phyloP scores from a whole-genome alignment of 37 sponge, comb jelly and placozoan genomes.

The Ephydatia muelleri region DNA sequence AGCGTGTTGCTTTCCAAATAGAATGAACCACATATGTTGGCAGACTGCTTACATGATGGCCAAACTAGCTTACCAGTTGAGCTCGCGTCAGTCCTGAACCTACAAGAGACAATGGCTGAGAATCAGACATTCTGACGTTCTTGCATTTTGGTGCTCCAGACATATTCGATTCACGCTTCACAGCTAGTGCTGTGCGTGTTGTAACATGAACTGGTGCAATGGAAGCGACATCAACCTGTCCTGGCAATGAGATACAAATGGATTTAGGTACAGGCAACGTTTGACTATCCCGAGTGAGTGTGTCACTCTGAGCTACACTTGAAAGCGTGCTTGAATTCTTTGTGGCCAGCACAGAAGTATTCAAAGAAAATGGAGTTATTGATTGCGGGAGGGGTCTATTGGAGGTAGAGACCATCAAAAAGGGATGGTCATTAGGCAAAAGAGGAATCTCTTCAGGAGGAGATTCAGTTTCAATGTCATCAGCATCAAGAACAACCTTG shows the following conservation, averaged over 20 bases:
- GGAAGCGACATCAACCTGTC: background rate
- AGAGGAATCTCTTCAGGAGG: background rate
- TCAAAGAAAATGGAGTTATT: no score
- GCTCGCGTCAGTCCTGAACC: slow-evolving; percentile 10
- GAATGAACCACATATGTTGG: background rate
- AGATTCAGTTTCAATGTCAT: slow-evolving; percentile 7
- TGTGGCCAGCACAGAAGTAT: no score
- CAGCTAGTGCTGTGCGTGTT: no score
- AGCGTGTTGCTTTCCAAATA: background rate
- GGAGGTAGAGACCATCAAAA: slow-evolving; percentile 14
- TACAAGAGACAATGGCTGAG: background rate
- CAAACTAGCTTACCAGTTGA: slow-evolving; percentile 4
- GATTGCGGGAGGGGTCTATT: no score
- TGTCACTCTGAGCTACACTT: background rate
- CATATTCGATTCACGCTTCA: no score
- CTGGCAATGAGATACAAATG: no score
- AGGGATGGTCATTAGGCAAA: slow-evolving; percentile 9
- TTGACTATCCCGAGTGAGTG: background rate
- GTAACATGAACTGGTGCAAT: background rate
- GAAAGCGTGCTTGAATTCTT: no score
- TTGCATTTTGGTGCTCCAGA: no score
- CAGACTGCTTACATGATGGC: background rate
- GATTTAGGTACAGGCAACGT: no score
- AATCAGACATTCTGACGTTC: no score
- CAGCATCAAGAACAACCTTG: background rate